Evolutionary conservation across 2,113 vertebrate genomes (phyloP).

Genomic region (Megaleporinus macrocephalus): DNA sequence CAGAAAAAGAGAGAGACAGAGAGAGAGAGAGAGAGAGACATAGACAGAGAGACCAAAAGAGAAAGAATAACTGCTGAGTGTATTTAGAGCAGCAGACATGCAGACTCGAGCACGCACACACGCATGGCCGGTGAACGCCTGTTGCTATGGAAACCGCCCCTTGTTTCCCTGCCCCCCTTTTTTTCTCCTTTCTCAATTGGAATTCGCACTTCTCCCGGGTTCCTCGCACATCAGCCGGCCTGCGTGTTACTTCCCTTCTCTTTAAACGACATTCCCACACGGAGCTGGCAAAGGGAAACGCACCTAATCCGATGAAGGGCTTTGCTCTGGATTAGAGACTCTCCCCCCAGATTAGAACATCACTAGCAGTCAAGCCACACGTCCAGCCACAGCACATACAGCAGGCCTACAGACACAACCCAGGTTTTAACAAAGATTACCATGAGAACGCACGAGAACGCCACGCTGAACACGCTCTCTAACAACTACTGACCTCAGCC

Average conservation of each 20-base stretch:
- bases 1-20: background rate
- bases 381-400: background rate
- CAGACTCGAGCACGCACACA: background rate
- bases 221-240: constrained; percentile 52
- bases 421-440: background rate
- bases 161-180: constrained; percentile 56
- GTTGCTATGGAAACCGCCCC: constrained; percentile 73
- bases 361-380: background rate
- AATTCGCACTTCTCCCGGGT: constrained; percentile 54
- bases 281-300: constrained; percentile 43
- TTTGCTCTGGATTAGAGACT: constrained; percentile 66
- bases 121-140: constrained; percentile 53
- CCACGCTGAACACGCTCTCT: background rate
- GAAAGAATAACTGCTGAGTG: background rate
- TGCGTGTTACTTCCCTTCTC: background rate
- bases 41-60: constrained; percentile 1
- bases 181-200: constrained; percentile 46
- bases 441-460: background rate
- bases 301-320: constrained; percentile 59
- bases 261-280: background rate
- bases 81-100: constrained; percentile 23
- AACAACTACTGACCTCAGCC: background rate
- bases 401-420: background rate
- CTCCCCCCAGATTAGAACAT: constrained; percentile 14
- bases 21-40: background rate